Base-by-base conservation (phyloP, 2,888 invertebrate species). In the Acronicta alni region DNA sequence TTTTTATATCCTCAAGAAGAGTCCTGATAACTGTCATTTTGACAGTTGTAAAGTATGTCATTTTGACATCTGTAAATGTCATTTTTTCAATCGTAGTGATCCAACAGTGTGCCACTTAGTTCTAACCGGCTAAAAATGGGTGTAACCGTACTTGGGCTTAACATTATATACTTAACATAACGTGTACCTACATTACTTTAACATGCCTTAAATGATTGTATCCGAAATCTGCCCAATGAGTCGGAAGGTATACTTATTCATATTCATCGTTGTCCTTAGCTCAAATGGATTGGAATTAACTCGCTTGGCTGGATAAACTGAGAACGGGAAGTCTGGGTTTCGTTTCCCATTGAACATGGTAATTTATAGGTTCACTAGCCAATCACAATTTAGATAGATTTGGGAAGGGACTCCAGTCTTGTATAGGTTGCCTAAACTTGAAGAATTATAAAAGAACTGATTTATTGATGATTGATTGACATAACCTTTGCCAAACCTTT, bases 221-320 rank as follows among this genome's bases (percentile, higher is more conserved):
- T 52, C 39, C 52, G 32, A 56, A 64, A 49, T n/a, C n/a, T n/a
- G n/a, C n/a, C 59, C 71, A 65, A 37, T 45, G 63, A 43, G 39
- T 63, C 54, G 43, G 63, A 63, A 67, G 18, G 23, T 57, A 43
- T 51, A 53, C 49, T 20, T 46, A 26, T 30, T 30, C 16, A 23
- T 49, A 14, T 32, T 45, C 41, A 64, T 55, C 59, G 58, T 70
- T 44, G 43, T 64, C 44, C 56, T 37, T 20, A 58, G 46, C 53
- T 55, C 48, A 53, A 68, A 57, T 55, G 56, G 58, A 61, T 66
- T 55, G 45, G 57, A 67, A 72, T 69, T 55, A 53, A 64, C 43
- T 42, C 55, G 53, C 47, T 57, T 61, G 63, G 55, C 20, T 58
- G 49, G 41, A 41, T 17, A 47, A 63, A 63, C 53, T 57, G 60